Percentiles rank a stretch among this genome's conserved stretches.
Evolutionary conservation across 2,113 vertebrate species (phyloP).

Genomic region (Pluvianellus socialis): DNA sequence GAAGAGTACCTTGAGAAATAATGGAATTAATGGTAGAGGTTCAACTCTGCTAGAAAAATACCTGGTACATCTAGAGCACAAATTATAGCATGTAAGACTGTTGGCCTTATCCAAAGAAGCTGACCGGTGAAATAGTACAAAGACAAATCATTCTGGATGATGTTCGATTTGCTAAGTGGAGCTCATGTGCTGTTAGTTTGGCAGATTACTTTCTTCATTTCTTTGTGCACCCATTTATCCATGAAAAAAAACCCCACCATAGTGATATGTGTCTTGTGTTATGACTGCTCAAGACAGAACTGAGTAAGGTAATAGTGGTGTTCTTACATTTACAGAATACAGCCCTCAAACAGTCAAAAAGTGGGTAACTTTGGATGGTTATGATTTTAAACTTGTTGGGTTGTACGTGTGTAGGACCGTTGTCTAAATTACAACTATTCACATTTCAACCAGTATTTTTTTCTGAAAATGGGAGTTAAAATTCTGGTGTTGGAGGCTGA

Average conservation of each 20-base stretch:
- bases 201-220: background rate
- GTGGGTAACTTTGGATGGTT: background rate
- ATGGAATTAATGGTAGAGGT: background rate
- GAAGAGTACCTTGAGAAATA: background rate
- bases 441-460: background rate
- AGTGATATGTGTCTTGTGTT: background rate
- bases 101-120: background rate
- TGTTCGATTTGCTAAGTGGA: background rate
- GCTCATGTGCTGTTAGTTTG: background rate
- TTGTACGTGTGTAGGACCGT: background rate
- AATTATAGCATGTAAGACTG: background rate
- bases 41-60: background rate
- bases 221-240: background rate
- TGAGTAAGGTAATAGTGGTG: background rate
- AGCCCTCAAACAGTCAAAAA: background rate
- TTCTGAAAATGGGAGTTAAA: background rate
- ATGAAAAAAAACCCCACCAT: background rate
- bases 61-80: background rate
- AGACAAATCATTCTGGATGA: background rate
- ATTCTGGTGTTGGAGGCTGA: background rate
- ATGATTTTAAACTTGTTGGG: background rate
- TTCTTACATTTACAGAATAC: background rate
- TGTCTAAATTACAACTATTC: background rate
- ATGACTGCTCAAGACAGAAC: background rate
- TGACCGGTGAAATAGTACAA: background rate